Evolutionary conservation across 1,140 invertebrate species (phyloP).

Genomic region (Teleogryllus occipitalis): DNA sequence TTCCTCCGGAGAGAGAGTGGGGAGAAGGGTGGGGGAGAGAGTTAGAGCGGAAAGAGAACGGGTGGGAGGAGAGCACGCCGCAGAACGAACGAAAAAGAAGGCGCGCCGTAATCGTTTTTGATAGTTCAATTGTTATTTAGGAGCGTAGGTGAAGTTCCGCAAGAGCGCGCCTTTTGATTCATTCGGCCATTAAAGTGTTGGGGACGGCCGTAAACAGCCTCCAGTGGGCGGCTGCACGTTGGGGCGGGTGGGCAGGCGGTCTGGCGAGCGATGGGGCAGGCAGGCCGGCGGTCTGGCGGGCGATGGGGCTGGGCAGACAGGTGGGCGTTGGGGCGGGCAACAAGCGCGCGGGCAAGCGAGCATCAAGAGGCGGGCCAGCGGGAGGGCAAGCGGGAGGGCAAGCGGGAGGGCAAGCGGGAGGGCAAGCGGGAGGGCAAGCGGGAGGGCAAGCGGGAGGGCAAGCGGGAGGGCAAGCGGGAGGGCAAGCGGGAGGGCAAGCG

Average conservation of each 20-base stretch:
- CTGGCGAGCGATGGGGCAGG: not conserved
- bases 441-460: too few relatives aligned
- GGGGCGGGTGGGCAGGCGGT: too few relatives aligned
- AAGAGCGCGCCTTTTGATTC: not conserved
- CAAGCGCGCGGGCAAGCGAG: too few relatives aligned
- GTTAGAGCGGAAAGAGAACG: not conserved
- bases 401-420: too few relatives aligned
- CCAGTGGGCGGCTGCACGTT: not conserved
- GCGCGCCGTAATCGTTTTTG: not conserved
- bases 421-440: too few relatives aligned
- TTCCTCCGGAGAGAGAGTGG: not conserved
- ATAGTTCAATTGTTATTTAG: conserved; percentile 5
- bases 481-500: too few relatives aligned
- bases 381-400: too few relatives aligned
- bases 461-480: too few relatives aligned
- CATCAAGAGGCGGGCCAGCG: too few relatives aligned
- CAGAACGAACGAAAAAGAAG: not conserved
- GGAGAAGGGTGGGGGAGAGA: not conserved
- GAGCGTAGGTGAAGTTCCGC: not conserved
- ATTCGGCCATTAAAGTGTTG: not conserved
- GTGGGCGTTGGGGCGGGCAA: too few relatives aligned
- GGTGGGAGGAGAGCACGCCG: not conserved
- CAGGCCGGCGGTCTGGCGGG: not conserved
- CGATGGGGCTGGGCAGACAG: not conserved
- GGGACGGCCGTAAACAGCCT: not conserved